A percentile compares a stretch with the other conserved stretches of the same genome.
phyloP scores from a whole-genome alignment of 2,888 invertebrate genomes.

The Heliconius aoede region DNA sequence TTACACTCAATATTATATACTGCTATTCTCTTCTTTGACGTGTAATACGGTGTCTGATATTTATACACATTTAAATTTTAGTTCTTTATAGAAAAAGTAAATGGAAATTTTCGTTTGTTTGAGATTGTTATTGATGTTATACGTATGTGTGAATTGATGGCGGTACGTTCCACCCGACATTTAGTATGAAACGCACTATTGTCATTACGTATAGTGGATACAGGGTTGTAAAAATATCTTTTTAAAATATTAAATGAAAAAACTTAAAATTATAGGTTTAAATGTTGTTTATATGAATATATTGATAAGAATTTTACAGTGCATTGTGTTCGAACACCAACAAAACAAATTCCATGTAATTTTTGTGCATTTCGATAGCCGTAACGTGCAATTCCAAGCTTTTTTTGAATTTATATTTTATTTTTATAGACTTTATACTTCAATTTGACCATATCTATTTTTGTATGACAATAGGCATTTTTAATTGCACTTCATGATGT shows the following conservation, averaged over 20 bases:
- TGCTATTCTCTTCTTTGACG: background rate
- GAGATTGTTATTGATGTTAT: conserved; percentile 46
- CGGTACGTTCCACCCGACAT: conserved; percentile 49
- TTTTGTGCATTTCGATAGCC: conserved; percentile 48
- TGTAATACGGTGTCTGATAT: conserved; percentile 25
- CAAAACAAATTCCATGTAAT: conserved; percentile 58
- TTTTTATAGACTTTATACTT: conserved; percentile 58
- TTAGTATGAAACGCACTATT: conserved; percentile 68
- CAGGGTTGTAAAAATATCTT: conserved; percentile 84
- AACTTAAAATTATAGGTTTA: conserved; percentile 71
- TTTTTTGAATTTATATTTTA: conserved; percentile 63
- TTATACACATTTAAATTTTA: conserved; percentile 1
- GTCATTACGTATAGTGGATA: conserved; percentile 82
- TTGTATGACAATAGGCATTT: conserved; percentile 48
- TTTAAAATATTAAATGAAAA: conserved; percentile 70
- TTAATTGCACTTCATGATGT: conserved; percentile 44
- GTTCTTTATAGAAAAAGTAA: conserved; percentile 22
- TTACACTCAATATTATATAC: conserved; percentile 2
- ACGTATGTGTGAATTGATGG: conserved; percentile 50
- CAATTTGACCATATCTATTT: conserved; percentile 49
- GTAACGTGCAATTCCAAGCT: conserved; percentile 62
- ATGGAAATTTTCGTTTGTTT: conserved; percentile 42
- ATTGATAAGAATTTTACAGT: conserved; percentile 75
- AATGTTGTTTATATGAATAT: conserved; percentile 80
- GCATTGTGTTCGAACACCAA: conserved; percentile 70